Evolutionary conservation across 2,113 vertebrate species (phyloP).

Genomic region (Melanerpes aurifrons): DNA sequence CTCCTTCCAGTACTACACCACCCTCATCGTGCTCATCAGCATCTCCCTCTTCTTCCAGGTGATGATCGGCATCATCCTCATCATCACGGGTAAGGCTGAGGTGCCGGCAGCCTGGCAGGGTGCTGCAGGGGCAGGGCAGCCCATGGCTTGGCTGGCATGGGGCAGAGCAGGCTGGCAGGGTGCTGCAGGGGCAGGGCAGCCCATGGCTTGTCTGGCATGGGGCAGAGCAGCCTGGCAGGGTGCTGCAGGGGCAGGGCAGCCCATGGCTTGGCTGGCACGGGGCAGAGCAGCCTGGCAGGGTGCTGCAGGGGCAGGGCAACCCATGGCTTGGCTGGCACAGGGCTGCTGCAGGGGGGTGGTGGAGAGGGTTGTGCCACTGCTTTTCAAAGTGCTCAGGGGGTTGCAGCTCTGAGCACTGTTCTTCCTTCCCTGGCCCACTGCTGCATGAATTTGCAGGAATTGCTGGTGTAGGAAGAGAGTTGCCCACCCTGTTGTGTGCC

Average conservation of each 20-base stretch:
- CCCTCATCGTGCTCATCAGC: slow-evolving; percentile 86
- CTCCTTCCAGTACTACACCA: slow-evolving; percentile 81
- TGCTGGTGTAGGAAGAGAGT: background rate
- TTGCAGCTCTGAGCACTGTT: background rate
- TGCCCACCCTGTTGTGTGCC: fast-evolving
- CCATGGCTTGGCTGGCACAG: too few relatives aligned
- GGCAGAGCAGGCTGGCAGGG: fast-evolving
- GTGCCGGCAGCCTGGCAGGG: fast-evolving
- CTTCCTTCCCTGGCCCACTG: background rate
- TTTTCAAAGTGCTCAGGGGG: background rate
- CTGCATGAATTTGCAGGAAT: background rate
- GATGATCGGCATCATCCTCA: slow-evolving; percentile 84
- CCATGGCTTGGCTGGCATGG: background rate
- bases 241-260: too few relatives aligned
- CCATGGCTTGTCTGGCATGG: background rate
- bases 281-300: fast-evolving
- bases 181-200: too few relatives aligned
- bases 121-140: too few relatives aligned
- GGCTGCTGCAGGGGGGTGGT: fast-evolving
- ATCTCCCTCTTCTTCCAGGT: slow-evolving; percentile 89
- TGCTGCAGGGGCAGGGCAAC: too few relatives aligned
- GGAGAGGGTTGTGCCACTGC: background rate
- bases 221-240: fast-evolving
- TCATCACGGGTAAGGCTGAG: slow-evolving; percentile 83
- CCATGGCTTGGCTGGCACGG: background rate